Evolutionary conservation across 2,888 invertebrate genomes (phyloP).

Genomic region (Aproaerema taeniolella): DNA sequence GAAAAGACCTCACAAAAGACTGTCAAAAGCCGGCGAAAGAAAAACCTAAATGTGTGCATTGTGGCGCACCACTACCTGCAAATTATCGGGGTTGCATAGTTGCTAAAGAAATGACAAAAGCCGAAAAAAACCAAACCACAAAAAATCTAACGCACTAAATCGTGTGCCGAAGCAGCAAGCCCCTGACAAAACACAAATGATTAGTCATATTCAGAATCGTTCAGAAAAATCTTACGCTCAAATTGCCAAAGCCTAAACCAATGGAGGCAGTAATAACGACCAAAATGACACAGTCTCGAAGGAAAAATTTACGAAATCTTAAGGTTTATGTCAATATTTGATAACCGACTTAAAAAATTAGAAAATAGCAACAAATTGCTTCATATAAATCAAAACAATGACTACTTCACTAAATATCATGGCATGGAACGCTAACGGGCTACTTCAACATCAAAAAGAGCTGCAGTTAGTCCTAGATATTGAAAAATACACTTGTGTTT

Average conservation of each 20-base stretch:
- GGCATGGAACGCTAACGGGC: background rate
- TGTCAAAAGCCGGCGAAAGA: background rate
- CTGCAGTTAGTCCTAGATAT: background rate
- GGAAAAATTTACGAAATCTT: background rate
- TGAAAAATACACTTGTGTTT: background rate
- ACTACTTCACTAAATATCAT: background rate
- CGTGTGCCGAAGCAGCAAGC: background rate
- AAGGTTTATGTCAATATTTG: background rate
- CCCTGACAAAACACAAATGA: background rate
- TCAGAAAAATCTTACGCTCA: background rate
- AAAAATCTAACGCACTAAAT: background rate
- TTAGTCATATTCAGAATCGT: background rate
- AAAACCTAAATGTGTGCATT: background rate
- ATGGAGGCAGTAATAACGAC: background rate
- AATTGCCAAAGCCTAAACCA: background rate
- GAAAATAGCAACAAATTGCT: background rate
- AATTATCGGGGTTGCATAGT: background rate
- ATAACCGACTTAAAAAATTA: background rate
- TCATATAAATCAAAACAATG: background rate
- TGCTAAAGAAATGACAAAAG: background rate
- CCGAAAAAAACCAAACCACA: background rate
- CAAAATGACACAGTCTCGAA: background rate
- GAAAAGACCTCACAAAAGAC: background rate
- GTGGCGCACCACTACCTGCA: background rate
- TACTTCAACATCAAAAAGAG: background rate